phyloP scores from a whole-genome alignment of 1,140 invertebrate species.

The Diorhabda elongata region DNA sequence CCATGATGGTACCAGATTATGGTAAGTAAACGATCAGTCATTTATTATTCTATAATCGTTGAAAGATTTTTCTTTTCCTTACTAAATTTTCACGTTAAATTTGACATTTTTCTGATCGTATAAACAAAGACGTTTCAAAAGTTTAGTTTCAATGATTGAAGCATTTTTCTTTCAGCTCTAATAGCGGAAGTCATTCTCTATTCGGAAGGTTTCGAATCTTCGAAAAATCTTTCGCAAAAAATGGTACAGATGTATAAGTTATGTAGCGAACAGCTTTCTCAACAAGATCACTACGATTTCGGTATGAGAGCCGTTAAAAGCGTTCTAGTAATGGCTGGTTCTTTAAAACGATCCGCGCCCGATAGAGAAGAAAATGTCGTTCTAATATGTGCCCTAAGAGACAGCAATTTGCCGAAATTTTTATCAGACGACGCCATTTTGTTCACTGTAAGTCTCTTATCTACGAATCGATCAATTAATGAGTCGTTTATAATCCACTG shows the following conservation, averaged over 20 bases:
- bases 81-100: no score
- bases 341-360: slow-evolving; percentile 78
- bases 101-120: no score
- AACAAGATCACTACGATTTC: slow-evolving; percentile 92
- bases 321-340: slow-evolving; percentile 79
- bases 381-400: slow-evolving; percentile 76
- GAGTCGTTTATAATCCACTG: no score
- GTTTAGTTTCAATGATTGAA: no score
- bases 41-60: not conserved
- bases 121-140: no score
- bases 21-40: slow-evolving; percentile 48
- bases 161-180: slow-evolving; percentile 55
- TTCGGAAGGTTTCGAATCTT: slow-evolving; percentile 87
- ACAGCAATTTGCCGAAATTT: slow-evolving; percentile 92
- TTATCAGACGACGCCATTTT: slow-evolving; percentile 78
- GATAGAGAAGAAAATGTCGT: slow-evolving; percentile 76
- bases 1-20: slow-evolving; percentile 94
- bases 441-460: slow-evolving; percentile 52
- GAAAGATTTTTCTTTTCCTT: no score
- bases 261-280: slow-evolving; percentile 86
- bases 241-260: slow-evolving; percentile 91
- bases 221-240: slow-evolving; percentile 78
- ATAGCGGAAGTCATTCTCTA: slow-evolving; percentile 91
- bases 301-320: slow-evolving; percentile 77
- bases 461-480: no score